Percentiles rank a stretch among this genome's conserved stretches.
These are phyloP conservation scores for Graphium colonna DNA, from an alignment of 2,888 invertebrate genomes.

Conservation along the genomic window DNA sequence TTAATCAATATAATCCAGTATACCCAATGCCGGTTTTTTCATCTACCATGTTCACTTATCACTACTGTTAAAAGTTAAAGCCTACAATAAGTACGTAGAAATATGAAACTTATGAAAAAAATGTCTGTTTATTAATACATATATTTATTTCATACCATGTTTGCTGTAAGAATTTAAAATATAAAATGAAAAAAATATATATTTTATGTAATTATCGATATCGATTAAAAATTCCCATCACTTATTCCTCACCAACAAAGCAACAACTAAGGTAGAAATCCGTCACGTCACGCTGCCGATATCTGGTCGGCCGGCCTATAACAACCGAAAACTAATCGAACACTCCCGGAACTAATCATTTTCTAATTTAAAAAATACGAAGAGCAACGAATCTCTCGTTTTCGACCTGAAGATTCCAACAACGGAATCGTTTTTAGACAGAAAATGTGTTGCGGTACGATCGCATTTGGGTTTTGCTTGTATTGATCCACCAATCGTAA, in stretches of 20 bases:
- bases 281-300: conserved; percentile 65
- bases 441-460: conserved; percentile 8
- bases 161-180: no score
- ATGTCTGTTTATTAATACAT: no score
- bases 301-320: conserved; percentile 40
- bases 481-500: background rate
- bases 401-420: conserved; percentile 39
- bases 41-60: no score
- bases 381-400: conserved; percentile 51
- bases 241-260: conserved; percentile 52
- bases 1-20: no score
- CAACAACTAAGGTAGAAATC: conserved; percentile 55
- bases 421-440: conserved; percentile 32
- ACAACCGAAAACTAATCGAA: conserved; percentile 72
- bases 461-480: conserved; percentile 5
- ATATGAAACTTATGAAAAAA: no score
- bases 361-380: conserved; percentile 66
- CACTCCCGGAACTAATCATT: conserved; percentile 74
- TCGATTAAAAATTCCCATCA: background rate
- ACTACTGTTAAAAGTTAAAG: no score
- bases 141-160: no score
- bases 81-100: no score
- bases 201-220: no score
- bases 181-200: no score
- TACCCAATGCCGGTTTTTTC: no score